A percentile compares a stretch with the other conserved stretches of the same genome.
These are phyloP conservation scores for Odontophorus gujanensis DNA, from an alignment of 2,113 vertebrate genomes.

Conservation along the genomic window DNA sequence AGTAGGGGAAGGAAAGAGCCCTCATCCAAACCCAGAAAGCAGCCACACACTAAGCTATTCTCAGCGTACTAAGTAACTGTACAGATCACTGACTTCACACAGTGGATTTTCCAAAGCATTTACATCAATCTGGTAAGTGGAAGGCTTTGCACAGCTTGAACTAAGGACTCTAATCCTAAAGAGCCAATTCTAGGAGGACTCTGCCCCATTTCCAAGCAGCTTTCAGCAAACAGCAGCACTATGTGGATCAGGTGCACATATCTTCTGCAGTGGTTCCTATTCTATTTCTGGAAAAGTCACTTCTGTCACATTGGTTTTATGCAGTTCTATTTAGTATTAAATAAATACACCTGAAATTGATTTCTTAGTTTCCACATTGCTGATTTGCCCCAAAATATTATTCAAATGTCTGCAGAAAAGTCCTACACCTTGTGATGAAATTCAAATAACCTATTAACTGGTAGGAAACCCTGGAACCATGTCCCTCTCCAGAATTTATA, in stretches of 20 bases:
- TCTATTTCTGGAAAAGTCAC: not conserved
- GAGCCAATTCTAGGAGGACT: not conserved
- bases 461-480: not conserved
- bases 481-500: not conserved
- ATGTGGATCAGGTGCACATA: not conserved
- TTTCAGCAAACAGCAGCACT: not conserved
- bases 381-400: not conserved
- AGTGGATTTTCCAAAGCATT: not conserved
- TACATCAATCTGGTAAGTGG: not conserved
- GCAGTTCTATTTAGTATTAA: not conserved
- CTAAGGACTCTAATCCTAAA: not conserved
- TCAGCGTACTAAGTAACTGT: not conserved
- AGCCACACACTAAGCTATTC: not conserved
- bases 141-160: not conserved
- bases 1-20: not conserved
- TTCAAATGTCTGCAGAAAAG: not conserved
- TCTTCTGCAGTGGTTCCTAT: not conserved
- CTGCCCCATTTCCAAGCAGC: not conserved
- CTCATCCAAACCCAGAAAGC: not conserved
- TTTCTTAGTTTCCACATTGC: not conserved
- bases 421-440: fast-evolving
- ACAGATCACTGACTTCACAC: not conserved
- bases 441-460: not conserved
- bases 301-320: not conserved
- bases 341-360: not conserved